A percentile compares a stretch with the other conserved stretches of the same genome.
Evolutionary conservation across 1,140 invertebrate genomes (phyloP).

Genomic region (Drosophila carrolli): DNA sequence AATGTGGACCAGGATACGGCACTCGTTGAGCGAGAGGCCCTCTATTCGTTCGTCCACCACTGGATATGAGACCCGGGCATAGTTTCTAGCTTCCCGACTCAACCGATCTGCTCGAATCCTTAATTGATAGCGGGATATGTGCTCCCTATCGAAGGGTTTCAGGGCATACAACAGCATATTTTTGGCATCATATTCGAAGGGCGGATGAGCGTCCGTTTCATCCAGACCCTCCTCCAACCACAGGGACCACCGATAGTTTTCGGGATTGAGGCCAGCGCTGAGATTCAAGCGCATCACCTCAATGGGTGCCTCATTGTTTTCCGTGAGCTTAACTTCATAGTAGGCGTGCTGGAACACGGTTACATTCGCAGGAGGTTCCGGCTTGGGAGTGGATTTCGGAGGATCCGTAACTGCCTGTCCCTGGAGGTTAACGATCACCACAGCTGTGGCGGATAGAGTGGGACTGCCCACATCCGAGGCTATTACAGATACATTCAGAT

Average conservation of each 20-base stretch:
- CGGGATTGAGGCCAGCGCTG: conserved; percentile 85
- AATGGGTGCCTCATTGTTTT: conserved; percentile 89
- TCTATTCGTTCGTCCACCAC: conserved; percentile 88
- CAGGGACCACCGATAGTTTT: conserved; percentile 77
- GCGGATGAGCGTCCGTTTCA: conserved; percentile 76
- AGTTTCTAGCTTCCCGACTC: conserved; percentile 85
- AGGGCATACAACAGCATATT: conserved; percentile 90
- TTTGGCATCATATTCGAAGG: conserved; percentile 89
- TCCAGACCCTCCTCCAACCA: conserved; percentile 72
- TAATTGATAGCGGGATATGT: conserved; percentile 88
- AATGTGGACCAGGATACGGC: conserved; percentile 88
- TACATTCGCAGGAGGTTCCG: conserved; percentile 59
- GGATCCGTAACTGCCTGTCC: conserved; percentile 87
- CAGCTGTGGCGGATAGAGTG: conserved; percentile 90
- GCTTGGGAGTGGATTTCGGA: conserved; percentile 50
- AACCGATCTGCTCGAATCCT: conserved; percentile 87
- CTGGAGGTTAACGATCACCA: conserved; percentile 89
- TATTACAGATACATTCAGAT: conserved; percentile 90
- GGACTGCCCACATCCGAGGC: conserved; percentile 94
- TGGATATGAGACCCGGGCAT: conserved; percentile 90
- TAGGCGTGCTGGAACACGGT: conserved; percentile 89
- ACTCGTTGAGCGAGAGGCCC: conserved; percentile 86
- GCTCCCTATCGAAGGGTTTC: conserved; percentile 89
- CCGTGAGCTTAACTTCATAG: conserved; percentile 91
- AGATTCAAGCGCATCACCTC: conserved; percentile 90